These are phyloP conservation scores for Siniperca knerii DNA, from an alignment of 2,113 vertebrate genomes.

Conservation along the genomic window DNA sequence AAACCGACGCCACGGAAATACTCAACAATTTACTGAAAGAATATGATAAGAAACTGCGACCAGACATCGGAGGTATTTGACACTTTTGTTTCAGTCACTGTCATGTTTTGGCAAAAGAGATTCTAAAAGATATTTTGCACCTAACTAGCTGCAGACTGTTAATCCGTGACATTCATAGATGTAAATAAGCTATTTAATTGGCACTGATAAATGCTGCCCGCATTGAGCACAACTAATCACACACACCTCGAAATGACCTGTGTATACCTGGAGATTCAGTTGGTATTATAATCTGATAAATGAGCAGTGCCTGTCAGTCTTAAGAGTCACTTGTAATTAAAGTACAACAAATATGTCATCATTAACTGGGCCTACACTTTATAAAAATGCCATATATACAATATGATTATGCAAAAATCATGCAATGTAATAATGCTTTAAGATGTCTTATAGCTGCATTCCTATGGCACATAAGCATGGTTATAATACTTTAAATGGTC, in stretches of 20 bases:
- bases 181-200: background rate
- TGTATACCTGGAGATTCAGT: background rate
- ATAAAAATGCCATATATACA: background rate
- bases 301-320: background rate
- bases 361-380: background rate
- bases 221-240: too few species aligned
- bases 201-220: background rate
- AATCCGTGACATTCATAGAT: background rate
- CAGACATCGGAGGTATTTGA: constrained; percentile 92
- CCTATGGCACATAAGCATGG: too few species aligned
- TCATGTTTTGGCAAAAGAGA: background rate
- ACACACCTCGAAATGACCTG: too few species aligned
- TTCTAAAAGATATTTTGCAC: too few species aligned
- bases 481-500: background rate
- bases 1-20: constrained; percentile 92
- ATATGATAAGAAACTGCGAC: constrained; percentile 95
- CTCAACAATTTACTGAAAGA: constrained; percentile 94
- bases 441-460: background rate
- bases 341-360: background rate
- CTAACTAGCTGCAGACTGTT: background rate
- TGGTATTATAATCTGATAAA: background rate
- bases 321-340: background rate
- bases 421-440: background rate
- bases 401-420: too few species aligned
- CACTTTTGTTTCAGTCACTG: constrained; percentile 63